Base-by-base conservation (phyloP, 2,888 invertebrate species). In the Noctua comes region DNA sequence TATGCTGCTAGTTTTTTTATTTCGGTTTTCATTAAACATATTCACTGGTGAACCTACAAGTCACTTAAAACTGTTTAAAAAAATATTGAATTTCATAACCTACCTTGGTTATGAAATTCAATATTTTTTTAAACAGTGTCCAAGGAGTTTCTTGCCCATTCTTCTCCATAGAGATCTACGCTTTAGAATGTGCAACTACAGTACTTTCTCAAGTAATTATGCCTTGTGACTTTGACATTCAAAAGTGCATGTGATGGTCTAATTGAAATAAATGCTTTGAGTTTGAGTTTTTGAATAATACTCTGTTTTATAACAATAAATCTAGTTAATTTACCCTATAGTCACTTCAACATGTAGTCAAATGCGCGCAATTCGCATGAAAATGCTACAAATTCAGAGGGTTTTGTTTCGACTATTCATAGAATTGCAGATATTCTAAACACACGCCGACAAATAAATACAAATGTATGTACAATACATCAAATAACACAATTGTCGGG, bases 401-500 rank as follows among this genome's bases (percentile, higher is more conserved):
- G 6, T 18, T 31, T 54, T 71, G 13, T 68, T 27, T 68, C 24
- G 7, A 16, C 46, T 48, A 64, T 46, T 54, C 36, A 13, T 13
- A 46, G 7, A 65, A 21, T 6, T 6, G 40, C 10, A 57, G 1
- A 18, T 59, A 66, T 82, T 64, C 36, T 16, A 65, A 59, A 77
- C 36, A 82, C 40, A 36, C 16, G 13, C 7, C 18, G 31, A 48
- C 36, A 48, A 76, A 43, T 46, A 57, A 72, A 72, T 24, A 68
- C 54, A 59, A 70, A 27, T 70, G 31, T 66, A 69, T 0, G 4
- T 57, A 8, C 13, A 21, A 18, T 48, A n/a, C 48, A 36, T 36
- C 43, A 73, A 79, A 74, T 68, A 79, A 65, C 46, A 75, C 59
- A 64, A 70, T 68, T 69, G 69, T 24, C 68, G 46, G 43, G 43